Conservation (phyloP, 2,113 vertebrate species). For the Rhea pennata region DNA sequence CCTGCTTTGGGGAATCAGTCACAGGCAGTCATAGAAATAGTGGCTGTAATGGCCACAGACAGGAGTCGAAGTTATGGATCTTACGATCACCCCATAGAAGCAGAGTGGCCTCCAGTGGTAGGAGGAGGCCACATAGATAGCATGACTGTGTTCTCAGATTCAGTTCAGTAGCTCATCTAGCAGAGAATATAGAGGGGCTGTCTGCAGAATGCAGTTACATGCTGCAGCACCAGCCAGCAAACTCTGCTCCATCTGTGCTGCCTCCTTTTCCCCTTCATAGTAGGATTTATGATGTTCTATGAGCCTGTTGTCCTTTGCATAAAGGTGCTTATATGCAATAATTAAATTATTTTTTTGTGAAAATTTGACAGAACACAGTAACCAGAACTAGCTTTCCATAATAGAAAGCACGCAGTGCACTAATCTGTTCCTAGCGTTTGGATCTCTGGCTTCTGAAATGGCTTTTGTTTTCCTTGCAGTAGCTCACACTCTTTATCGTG, state of each 20-base stretch:
- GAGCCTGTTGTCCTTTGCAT: neutral
- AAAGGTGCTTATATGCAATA: neutral
- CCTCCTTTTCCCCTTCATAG: conserved; percentile 40
- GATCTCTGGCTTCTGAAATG: neutral
- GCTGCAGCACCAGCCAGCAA: conserved; percentile 30
- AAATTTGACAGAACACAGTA: neutral
- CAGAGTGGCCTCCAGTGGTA: conserved; percentile 59
- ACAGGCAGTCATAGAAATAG: fast-evolving
- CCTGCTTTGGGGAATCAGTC: neutral
- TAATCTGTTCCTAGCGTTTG: neutral
- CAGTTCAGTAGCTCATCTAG: neutral
- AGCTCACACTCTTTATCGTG: neutral
- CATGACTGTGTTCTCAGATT: neutral
- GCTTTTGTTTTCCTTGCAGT: neutral
- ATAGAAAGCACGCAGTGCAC: neutral
- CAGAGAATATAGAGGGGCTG: neutral
- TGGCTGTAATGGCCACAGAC: neutral
- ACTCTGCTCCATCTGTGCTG: neutral
- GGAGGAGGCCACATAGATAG: neutral
- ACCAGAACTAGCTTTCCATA: neutral
- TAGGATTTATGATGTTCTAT: neutral
- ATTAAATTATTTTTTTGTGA: neutral
- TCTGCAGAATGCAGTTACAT: neutral
- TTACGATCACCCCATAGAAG: neutral
- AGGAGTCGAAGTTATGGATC: neutral